Conservation (phyloP, 1,140 invertebrate species). For the Acromyrmex heyeri region DNA sequence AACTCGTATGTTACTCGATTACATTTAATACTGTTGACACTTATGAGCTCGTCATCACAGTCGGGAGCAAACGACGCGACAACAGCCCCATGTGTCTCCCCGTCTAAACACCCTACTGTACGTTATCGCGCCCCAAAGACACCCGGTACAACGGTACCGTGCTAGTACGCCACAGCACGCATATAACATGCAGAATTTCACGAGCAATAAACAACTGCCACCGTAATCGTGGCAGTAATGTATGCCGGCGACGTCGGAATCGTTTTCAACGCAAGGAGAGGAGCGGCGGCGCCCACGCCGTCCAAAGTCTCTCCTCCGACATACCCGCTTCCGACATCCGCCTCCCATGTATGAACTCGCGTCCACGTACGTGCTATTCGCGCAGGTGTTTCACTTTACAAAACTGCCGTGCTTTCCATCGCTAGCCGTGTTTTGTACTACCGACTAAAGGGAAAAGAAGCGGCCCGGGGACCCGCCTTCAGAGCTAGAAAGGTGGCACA, state of each 20-base stretch:
- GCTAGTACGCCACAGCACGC: constrained; percentile 1
- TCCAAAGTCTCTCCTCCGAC: constrained; percentile 17
- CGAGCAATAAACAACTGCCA: constrained; percentile 67
- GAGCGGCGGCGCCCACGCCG: not conserved
- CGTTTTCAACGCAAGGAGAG: constrained; percentile 29
- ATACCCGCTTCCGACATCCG: constrained; percentile 4
- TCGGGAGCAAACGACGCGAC: not conserved
- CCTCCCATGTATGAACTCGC: constrained; percentile 49
- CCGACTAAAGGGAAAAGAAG: constrained; percentile 28
- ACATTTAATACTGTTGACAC: constrained; percentile 16
- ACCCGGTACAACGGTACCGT: constrained; percentile 8
- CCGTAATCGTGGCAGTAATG: constrained; percentile 66
- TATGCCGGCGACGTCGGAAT: constrained; percentile 53
- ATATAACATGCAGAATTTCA: constrained; percentile 59
- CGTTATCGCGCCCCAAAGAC: constrained; percentile 44
- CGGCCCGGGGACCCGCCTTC: constrained; percentile 18
- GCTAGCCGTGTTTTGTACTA: constrained; percentile 36
- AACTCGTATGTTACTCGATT: constrained; percentile 40
- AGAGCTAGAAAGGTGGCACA: constrained; percentile 34
- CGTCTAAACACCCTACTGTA: not conserved
- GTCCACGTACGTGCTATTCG: constrained; percentile 53
- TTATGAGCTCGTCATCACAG: constrained; percentile 29
- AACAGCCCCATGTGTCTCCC: constrained; percentile 3
- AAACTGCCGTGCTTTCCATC: constrained; percentile 28
- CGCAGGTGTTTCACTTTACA: constrained; percentile 63